Base-by-base conservation (phyloP, 1,140 invertebrate genomes). In the Drosophila kepulauana region DNA sequence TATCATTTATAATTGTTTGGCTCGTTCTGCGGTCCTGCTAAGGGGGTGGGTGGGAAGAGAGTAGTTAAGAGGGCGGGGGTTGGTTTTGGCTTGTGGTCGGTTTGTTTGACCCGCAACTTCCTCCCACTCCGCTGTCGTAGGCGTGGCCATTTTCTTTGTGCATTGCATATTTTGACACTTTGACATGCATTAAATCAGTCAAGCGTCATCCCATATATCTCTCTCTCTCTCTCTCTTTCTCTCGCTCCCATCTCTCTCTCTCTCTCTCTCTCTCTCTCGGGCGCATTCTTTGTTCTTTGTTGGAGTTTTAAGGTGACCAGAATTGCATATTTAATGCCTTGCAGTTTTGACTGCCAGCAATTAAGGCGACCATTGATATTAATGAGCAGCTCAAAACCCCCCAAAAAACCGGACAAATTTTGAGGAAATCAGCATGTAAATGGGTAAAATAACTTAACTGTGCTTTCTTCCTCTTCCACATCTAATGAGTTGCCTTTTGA, bases 1-100 rank as follows among this genome's bases (percentile, higher is more conserved):
- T 84, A 87, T 87, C 84, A 87, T 87, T 87, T 87, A 87, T 87
- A 87, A 87, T 88, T 88, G 84, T 87, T 88, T 88, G 80, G 69
- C 84, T 80, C 43, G 41, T 75, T 75, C 28, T 63, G 58, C 13
- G 57, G 54, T 68, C 30, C 11, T 4, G 8, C 16, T 3, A 25
- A 25, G 28, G 15, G 59, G 58, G 51, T 51, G 66, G 57, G 11
- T 13, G 54, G 70, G 25, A 11, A n/a, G 30, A n/a, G 51, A 2
- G 35, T 25, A 25, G 20, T 25, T 25, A 25, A 25, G 20, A 6
- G 30, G 43, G 11, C 1, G 15, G 43, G 4, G 43, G 8, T 15
- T 25, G 8, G 1, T 41, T 25, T 52, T 20, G 35, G 35, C 35
- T 38, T 38, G 35, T 20, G 59, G 28, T 59, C 51, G 6, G 41